Evolutionary conservation across 1,140 invertebrate genomes (phyloP).

Genomic region (Grapholita molesta): DNA sequence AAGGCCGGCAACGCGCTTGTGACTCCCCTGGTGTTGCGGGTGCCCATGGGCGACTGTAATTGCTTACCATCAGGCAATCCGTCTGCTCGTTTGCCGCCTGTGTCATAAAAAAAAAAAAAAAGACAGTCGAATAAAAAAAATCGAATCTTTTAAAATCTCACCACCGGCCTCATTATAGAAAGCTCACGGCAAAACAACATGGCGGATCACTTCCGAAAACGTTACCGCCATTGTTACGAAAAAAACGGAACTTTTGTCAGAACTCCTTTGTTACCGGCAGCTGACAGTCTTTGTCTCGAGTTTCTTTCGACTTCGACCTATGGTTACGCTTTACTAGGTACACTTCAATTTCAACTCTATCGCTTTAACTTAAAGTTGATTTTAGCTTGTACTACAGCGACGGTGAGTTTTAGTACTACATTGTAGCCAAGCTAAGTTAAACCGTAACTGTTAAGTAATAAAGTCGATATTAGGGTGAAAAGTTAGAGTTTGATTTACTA

Average conservation of each 20-base stretch:
- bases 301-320: background rate
- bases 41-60: no score
- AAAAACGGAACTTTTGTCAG: constrained; percentile 18
- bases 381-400: background rate
- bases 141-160: background rate
- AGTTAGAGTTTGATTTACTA: background rate
- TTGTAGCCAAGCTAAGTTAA: background rate
- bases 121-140: background rate
- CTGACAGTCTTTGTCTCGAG: constrained; percentile 5
- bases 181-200: background rate
- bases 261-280: constrained; percentile 10
- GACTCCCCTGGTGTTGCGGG: no score
- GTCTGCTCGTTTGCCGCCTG: no score
- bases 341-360: background rate
- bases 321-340: background rate
- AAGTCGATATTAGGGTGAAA: background rate
- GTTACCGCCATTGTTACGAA: constrained; percentile 17
- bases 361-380: background rate
- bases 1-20: no score
- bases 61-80: no score
- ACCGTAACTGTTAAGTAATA: background rate
- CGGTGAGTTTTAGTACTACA: background rate
- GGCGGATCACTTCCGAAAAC: constrained; percentile 20
- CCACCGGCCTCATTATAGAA: background rate
- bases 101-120: no score